Evolutionary conservation across 2,113 vertebrate species (phyloP).

Genomic region (Anser cygnoides): DNA sequence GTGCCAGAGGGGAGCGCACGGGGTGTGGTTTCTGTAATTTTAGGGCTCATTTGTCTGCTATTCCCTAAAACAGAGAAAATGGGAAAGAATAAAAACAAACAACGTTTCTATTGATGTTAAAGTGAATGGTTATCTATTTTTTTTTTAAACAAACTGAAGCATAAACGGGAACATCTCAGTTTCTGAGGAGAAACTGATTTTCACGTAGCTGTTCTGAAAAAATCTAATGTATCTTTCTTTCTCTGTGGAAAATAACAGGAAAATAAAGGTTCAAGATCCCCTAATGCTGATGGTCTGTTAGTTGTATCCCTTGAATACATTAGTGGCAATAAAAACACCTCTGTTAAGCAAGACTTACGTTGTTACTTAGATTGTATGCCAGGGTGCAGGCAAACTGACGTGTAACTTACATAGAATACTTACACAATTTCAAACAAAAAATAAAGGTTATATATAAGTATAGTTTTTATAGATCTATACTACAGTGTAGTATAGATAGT

Average conservation of each 20-base stretch:
- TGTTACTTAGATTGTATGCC: not conserved
- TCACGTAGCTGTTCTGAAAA: not conserved
- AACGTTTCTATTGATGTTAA: not conserved
- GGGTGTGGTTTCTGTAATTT: too few species aligned
- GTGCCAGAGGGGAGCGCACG: accelerated
- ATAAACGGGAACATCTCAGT: too few species aligned
- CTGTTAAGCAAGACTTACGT: not conserved
- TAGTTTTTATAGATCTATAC: too few species aligned
- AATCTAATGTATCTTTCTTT: not conserved
- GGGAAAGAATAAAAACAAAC: too few species aligned
- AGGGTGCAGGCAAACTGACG: not conserved
- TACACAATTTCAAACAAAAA: not conserved
- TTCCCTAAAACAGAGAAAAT: not conserved
- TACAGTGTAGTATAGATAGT: too few species aligned
- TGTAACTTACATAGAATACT: not conserved
- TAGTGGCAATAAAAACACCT: not conserved
- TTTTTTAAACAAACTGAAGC: not conserved
- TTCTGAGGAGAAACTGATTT: not conserved
- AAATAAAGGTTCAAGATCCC: not conserved
- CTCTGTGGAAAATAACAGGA: not conserved
- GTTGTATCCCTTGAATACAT: not conserved
- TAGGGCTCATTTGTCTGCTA: not conserved
- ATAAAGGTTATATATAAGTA: not conserved
- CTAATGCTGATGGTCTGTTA: not conserved
- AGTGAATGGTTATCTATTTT: not conserved